A percentile compares a stretch with the other conserved stretches of the same genome.
Evolutionary conservation across 2,888 invertebrate genomes (phyloP).

Genomic region (Macrophya alboannulata): DNA sequence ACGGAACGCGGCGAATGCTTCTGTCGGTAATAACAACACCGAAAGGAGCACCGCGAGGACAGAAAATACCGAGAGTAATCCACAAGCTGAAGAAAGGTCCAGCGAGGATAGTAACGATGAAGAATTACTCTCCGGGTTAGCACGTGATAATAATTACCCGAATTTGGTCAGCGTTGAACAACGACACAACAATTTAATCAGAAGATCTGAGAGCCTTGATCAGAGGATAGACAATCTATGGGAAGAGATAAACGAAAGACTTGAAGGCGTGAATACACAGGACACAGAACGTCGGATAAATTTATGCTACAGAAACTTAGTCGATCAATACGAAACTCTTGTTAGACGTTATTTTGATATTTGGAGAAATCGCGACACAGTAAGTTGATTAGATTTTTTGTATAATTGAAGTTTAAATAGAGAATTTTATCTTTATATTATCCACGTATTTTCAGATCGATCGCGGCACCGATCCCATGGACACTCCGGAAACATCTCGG

Average conservation of each 20-base stretch:
- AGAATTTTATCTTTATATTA: neutral
- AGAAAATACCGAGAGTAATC: conserved; percentile 19
- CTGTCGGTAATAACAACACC: neutral
- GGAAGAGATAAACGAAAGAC: conserved; percentile 57
- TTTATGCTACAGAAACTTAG: conserved; percentile 80
- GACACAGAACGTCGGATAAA: conserved; percentile 79
- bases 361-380: conserved; percentile 80
- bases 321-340: conserved; percentile 81
- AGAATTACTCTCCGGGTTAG: neutral
- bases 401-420: neutral
- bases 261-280: conserved; percentile 57
- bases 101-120: conserved; percentile 46
- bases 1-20: neutral
- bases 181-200: conserved; percentile 50
- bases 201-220: conserved; percentile 55
- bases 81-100: conserved; percentile 12
- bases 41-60: neutral
- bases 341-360: conserved; percentile 81
- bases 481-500: conserved; percentile 79
- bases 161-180: conserved; percentile 49
- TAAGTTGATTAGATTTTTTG: conserved; percentile 64
- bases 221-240: conserved; percentile 58
- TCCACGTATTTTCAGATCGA: conserved; percentile 82
- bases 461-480: conserved; percentile 88
- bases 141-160: conserved; percentile 17